Evolutionary conservation across 2,113 vertebrate genomes (phyloP).

Genomic region (Bambusicola thoracicus): DNA sequence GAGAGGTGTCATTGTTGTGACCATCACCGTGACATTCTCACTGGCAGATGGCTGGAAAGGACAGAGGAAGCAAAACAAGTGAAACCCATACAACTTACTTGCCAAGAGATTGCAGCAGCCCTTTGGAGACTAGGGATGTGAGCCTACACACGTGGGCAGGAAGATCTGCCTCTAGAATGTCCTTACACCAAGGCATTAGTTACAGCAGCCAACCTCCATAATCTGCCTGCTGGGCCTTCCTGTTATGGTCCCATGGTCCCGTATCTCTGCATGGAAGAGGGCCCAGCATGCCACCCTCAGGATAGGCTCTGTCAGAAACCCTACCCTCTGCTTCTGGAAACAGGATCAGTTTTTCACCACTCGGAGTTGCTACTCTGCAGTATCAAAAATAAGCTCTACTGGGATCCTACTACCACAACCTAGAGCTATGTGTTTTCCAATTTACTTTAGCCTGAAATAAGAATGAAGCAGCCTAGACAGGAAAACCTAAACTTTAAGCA

Average conservation of each 20-base stretch:
- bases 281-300: background rate
- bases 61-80: background rate
- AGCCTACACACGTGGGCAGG: background rate
- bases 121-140: background rate
- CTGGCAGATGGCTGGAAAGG: rapidly evolving
- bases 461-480: background rate
- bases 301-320: rapidly evolving
- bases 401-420: too few relatives aligned
- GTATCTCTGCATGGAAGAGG: background rate
- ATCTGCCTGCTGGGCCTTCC: background rate
- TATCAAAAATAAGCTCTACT: background rate
- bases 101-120: background rate
- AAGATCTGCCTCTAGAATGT: background rate
- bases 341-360: background rate
- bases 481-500: background rate
- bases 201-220: background rate
- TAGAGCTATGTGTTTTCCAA: background rate
- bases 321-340: background rate
- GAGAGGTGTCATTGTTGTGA: rapidly evolving
- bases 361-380: background rate
- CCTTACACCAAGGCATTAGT: background rate
- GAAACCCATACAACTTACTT: background rate
- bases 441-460: conserved; percentile 17
- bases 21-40: rapidly evolving
- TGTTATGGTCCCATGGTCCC: background rate